Evolutionary conservation across 2,888 invertebrate species (phyloP).

Genomic region (Tenthredo scrophulariae): DNA sequence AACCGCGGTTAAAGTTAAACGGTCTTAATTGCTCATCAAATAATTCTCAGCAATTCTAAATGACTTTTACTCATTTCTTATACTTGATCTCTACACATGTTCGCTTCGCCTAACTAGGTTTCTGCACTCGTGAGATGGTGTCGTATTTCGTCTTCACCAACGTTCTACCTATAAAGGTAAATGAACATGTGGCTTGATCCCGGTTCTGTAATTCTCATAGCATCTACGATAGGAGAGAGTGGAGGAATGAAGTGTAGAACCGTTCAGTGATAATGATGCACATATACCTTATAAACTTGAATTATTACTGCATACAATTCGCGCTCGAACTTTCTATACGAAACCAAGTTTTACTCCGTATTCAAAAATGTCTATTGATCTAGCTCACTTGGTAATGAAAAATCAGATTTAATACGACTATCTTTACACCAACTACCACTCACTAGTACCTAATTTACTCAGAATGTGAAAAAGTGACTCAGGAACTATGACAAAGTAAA

Average conservation of each 20-base stretch:
- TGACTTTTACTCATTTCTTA: not conserved
- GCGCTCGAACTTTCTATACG: not conserved
- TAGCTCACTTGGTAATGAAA: not conserved
- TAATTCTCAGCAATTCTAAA: not conserved
- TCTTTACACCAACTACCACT: not conserved
- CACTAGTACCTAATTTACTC: not conserved
- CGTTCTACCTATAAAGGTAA: not conserved
- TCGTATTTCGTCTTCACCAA: not conserved
- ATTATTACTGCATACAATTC: not conserved
- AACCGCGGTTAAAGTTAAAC: not conserved
- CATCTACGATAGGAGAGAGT: not conserved
- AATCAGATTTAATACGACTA: not conserved
- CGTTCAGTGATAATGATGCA: not conserved
- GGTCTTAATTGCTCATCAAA: not conserved
- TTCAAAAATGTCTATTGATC: not conserved
- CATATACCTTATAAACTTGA: not conserved
- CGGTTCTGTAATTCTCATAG: not conserved
- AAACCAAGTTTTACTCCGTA: not conserved
- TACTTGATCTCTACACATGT: not conserved
- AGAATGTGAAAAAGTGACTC: not conserved
- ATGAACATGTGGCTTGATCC: no score
- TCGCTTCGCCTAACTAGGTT: not conserved
- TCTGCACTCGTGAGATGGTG: not conserved
- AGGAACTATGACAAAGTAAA: not conserved
- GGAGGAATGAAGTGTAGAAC: not conserved